Base-by-base conservation (phyloP, 2,888 invertebrate species). In the Alloplasta piceator region DNA sequence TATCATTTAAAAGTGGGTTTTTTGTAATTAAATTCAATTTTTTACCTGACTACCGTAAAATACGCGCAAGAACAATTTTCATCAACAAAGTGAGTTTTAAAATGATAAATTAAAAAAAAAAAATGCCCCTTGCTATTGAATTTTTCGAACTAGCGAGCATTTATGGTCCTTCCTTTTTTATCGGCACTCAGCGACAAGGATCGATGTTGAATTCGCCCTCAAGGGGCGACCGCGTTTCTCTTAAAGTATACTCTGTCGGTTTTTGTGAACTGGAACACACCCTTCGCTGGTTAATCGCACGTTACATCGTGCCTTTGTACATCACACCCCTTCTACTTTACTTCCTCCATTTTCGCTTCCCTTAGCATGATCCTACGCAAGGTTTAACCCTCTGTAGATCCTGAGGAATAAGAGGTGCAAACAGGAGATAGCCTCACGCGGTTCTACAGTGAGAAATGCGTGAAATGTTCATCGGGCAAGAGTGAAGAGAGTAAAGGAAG, bases 91-190 rank as follows among this genome's bases (percentile, higher is more conserved):
- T 12, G 38, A 61, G 14, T 16, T 26, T 16, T 50, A 36, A 41
- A 43, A 66, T 48, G 46, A 82, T 83, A 26, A 83, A 85, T 84
- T 84, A 68, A 80, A 61, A 55, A 41, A 74, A 55, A 41, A 74
- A 82, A 85, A 80, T 77, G 80, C 14, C 26, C 26, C 26, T 26
- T 26, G 26, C 26, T 26, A 26, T 26, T 26, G 26, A 26, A 26
- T 26, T 26, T 26, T 26, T 26, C 26, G 26, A 1, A 3, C 26
- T 26, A 26, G 26, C 26, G 26, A 26, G 3, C 26, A 26, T 26
- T 26, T 26, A 26, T 26, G 26, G 3, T 1, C 26, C 26, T 26
- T 26, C 26, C 1, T 26, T 26, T 26, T 26, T 26, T 26, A 26
- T 26, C 26, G 26, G 26, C 26, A 26, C 26, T 26, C 3, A 26